Base-by-base conservation (phyloP, 1,140 invertebrate species). In the Drosophila sechellia region DNA sequence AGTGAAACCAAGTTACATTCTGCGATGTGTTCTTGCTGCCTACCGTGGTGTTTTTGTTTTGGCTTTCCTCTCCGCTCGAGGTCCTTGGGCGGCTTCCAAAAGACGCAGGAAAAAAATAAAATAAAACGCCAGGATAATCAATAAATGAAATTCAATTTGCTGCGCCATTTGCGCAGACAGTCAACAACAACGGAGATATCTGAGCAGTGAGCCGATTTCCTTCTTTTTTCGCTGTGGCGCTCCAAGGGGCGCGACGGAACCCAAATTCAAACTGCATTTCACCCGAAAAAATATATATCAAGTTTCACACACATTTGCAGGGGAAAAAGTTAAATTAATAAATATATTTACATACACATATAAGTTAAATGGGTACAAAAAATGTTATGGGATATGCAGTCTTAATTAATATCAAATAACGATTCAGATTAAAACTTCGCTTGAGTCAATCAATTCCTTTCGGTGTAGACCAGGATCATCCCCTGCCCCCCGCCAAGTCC, bases 131-230 rank as follows among this genome's bases (percentile, higher is more conserved):
- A 89, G 80, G 84, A 89, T 89, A 89, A 89, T 89, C 84, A 89
- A 89, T 89, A 89, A 89, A 84, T 87, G 79, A 89, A 89, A 89
- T 89, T 89, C 84, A 89, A 89, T 89, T 89, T 89, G 84, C 84
- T 89, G 84, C 84, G 84, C 84, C 84, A 89, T 89, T 89, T 89
- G 85, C 85, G 77, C 84, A 89, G 79, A 89, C 84, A 84, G 72
- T 76, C 69, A 72, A 72, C 69, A 72, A 72, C 68, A 70, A 35
- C 20, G 35, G 11, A 42, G 54, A 57, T 45, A 57, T 34, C n/a
- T 35, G 49, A 35, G 49, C 31, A 52, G 49, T 34, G 49, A 13
- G 31, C n/a, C n/a, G 5, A 12, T 35, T 35, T n/a, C n/a, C 5
- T 42, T 17, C n/a, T 42, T 42, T 17, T 20, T 45, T 45, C 13